Conservation (phyloP, 2,113 vertebrate species). For the Calypte anna region DNA sequence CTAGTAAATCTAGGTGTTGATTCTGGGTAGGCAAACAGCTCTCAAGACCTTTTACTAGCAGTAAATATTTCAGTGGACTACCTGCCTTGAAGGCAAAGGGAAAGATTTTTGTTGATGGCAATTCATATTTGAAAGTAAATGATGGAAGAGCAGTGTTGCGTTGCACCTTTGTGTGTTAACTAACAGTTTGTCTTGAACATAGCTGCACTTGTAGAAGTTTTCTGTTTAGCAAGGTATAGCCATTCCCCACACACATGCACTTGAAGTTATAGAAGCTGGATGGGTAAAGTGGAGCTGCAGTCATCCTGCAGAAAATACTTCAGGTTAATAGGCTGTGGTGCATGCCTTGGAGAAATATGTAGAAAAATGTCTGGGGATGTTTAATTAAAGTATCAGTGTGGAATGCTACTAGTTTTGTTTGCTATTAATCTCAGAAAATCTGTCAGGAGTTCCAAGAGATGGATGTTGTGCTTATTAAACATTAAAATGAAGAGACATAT, state of each 20-base stretch:
- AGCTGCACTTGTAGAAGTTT: not conserved
- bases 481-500: conserved; percentile 57
- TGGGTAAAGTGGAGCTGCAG: conserved; percentile 3
- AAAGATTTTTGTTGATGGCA: not conserved
- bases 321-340: conserved; percentile 33
- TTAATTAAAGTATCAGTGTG: conserved; percentile 63
- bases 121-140: not conserved
- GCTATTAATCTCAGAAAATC: conserved; percentile 59
- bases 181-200: not conserved
- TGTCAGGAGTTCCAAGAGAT: conserved; percentile 57
- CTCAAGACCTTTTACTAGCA: not conserved
- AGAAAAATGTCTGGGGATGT: conserved; percentile 55
- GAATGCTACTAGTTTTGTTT: conserved; percentile 48
- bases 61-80: not conserved
- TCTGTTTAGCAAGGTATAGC: not conserved
- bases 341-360: conserved; percentile 57
- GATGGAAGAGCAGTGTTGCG: not conserved
- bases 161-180: not conserved
- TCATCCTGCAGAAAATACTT: not conserved
- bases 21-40: not conserved
- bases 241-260: accelerated
- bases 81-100: not conserved
- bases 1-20: not conserved
- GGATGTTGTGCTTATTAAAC: conserved; percentile 61
- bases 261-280: not conserved